These are phyloP conservation scores for Silurus glanis DNA, from an alignment of 2,113 vertebrate genomes.

Conservation along the genomic window DNA sequence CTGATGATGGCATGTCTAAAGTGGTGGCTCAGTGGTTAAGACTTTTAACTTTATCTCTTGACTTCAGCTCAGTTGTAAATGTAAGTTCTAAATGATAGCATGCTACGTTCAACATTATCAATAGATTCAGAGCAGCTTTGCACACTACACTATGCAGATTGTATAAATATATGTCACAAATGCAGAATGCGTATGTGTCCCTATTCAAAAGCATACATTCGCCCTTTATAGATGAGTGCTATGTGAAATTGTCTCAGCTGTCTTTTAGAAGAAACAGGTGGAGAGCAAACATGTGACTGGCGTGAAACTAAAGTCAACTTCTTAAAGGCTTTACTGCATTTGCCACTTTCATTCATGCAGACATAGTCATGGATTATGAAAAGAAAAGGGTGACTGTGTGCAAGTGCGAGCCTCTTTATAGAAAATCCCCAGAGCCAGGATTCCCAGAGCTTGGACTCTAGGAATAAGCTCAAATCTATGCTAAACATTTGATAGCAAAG, in stretches of 20 bases:
- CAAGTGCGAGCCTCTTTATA: not conserved
- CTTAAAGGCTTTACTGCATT: not conserved
- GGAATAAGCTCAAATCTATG: conserved; percentile 20
- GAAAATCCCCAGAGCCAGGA: not conserved
- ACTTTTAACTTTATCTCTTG: not conserved
- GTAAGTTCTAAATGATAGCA: not conserved
- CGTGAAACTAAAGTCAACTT: conserved; percentile 20
- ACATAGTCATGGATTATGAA: not conserved
- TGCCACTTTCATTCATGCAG: conserved; percentile 7
- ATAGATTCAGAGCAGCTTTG: not conserved
- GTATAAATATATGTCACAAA: not conserved
- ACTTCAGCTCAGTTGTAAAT: not conserved
- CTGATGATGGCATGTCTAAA: not conserved
- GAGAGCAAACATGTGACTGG: not conserved
- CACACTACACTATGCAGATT: not conserved
- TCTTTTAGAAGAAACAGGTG: conserved; percentile 33
- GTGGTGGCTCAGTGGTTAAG: not conserved
- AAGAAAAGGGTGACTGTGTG: not conserved
- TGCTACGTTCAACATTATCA: not conserved
- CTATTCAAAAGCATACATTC: not conserved
- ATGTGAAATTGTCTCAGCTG: conserved; percentile 21
- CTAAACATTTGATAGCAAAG: not conserved
- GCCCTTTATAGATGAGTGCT: not conserved
- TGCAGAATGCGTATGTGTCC: not conserved
- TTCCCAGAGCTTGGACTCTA: not conserved